Evolutionary conservation across 2,888 invertebrate genomes (phyloP).

Genomic region (Pseudococcus jackbeardsleyi): DNA sequence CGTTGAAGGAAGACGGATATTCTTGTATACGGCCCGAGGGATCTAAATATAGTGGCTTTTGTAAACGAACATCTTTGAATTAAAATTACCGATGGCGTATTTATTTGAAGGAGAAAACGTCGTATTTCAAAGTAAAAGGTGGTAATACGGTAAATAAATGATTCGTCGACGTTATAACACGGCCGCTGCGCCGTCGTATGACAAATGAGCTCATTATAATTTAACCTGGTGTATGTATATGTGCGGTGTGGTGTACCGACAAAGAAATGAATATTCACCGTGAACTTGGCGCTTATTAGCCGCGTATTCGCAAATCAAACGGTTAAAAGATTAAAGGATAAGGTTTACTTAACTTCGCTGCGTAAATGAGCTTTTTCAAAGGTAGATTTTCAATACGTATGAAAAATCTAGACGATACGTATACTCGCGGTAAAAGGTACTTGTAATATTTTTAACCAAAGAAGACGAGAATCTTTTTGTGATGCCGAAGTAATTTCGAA

Average conservation of each 20-base stretch:
- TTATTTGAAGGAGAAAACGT: conserved; percentile 4
- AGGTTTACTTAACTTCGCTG: neutral
- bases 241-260: neutral
- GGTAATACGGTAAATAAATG: conserved; percentile 28
- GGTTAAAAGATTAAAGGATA: conserved; percentile 18
- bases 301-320: conserved; percentile 14
- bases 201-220: conserved; percentile 28
- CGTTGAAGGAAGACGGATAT: neutral
- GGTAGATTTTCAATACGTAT: neutral
- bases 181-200: neutral
- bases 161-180: neutral
- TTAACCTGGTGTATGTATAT: neutral
- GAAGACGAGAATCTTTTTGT: conserved; percentile 9
- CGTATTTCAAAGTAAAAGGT: conserved; percentile 32
- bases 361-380: conserved; percentile 14
- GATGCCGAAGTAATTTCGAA: neutral
- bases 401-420: conserved; percentile 2
- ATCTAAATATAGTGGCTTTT: conserved; percentile 19
- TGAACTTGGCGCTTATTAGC: conserved; percentile 8
- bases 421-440: neutral
- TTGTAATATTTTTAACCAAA: conserved; percentile 1
- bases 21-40: conserved; percentile 5
- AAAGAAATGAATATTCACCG: conserved; percentile 32
- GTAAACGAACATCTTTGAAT: conserved; percentile 24
- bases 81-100: conserved; percentile 28